Conservation (phyloP, 2,113 vertebrate genomes). For the Dinomys branickii region DNA sequence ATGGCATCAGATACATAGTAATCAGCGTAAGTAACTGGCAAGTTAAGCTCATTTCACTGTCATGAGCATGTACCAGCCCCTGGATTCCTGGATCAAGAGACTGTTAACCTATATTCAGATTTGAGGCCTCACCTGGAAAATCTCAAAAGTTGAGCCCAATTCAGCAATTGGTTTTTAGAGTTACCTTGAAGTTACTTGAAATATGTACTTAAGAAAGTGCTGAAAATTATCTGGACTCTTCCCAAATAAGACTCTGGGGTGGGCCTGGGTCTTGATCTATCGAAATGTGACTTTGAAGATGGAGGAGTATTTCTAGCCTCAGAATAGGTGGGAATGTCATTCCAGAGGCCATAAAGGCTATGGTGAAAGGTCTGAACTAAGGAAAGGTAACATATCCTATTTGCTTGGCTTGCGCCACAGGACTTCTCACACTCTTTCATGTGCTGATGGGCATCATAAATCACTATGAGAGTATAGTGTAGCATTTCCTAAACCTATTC, state of each 20-base stretch:
- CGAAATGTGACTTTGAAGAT: background rate
- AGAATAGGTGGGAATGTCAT: background rate
- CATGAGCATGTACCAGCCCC: background rate
- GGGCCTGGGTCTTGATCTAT: background rate
- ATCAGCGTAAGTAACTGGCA: background rate
- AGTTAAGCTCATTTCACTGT: background rate
- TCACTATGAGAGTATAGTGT: background rate
- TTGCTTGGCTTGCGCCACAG: background rate
- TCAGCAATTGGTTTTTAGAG: background rate
- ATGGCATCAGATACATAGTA: background rate
- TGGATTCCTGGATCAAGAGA: background rate
- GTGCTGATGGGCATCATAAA: background rate
- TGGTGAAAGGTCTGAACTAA: background rate
- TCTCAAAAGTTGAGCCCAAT: background rate
- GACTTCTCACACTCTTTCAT: background rate
- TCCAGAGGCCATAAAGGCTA: background rate
- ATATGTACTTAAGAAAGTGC: background rate
- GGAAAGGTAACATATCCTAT: background rate
- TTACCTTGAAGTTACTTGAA: conserved; percentile 29
- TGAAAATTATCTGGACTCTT: conserved; percentile 3
- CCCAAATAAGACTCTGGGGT: background rate
- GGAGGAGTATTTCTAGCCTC: background rate
- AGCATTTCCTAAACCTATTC: background rate
- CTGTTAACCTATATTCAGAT: background rate
- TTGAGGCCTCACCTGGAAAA: background rate